Evolutionary conservation across 2,797 vertebrate species (phyloP), one percentile per base, ranked within the genome.

Genomic region (Kryptolebias ocellatus): DNA sequence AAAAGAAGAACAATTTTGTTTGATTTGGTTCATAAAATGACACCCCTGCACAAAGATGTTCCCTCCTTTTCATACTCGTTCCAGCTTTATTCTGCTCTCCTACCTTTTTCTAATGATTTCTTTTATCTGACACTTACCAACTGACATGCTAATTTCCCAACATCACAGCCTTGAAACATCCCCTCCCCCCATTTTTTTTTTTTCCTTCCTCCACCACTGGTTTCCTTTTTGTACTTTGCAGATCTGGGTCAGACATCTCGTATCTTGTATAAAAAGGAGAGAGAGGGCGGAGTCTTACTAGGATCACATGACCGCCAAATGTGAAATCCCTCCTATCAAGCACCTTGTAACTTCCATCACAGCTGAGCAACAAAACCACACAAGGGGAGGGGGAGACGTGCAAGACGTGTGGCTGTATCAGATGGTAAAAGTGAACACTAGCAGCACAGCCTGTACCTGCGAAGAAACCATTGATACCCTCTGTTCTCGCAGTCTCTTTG

Each of bases 171-270:
- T 54, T 60, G 72, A 74, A 24, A 63, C 56, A 31, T 27, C 72
- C 70, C 54, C 60, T 42, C 50, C 64, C 24, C 56, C 58, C 5
- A 1, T 39, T 47, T 57, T 59, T 55, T 62, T n/a, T 24, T 24
- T 24, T 24, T 24, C 20, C 54, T 31, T 58, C 53, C 76, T 45
- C 18, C n/a, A 61, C 31, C 37, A 75, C 37, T 50, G 46, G 14
- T 66, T 82, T 69, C 66, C 60, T 78, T 74, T 80, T 67, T 80
- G 70, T 83, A 81, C 81, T 77, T 74, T 70, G 71, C 79, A 85
- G 86, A 92, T 92, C 89, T 92, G 90, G 91, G 91, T 92, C 91
- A 92, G 85, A 90, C 87, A 49, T 72, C 68, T 62, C 55, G 59
- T 63, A 66, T 87, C 63, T 84, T 67, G 56, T 54, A 60, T 42